Percentiles rank a stretch among this genome's conserved stretches.
These are phyloP conservation scores for Vannuccia rotundouncinata DNA, from an alignment of 2,888 invertebrate species.

Conservation along the genomic window DNA sequence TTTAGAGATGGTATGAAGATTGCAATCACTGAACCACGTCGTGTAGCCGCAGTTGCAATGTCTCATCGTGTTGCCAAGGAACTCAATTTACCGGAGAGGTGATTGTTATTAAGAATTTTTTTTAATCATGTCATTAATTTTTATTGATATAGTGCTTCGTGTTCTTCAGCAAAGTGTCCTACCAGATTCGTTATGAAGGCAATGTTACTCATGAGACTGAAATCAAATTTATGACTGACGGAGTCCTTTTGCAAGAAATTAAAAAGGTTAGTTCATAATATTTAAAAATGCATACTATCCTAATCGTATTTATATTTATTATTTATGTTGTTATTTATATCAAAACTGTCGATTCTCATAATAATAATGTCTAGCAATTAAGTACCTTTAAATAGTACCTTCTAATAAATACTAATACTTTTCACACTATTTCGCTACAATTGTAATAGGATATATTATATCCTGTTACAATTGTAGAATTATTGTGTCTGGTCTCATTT, in stretches of 20 bases:
- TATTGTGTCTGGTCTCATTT: too few relatives aligned
- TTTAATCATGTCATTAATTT: background rate
- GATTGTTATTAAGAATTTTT: constrained; percentile 33
- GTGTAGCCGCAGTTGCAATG: constrained; percentile 96
- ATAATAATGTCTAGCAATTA: too few relatives aligned
- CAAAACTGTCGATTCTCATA: too few relatives aligned
- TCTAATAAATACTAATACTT: too few relatives aligned
- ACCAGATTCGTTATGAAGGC: constrained; percentile 82
- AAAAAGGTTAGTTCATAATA: constrained; percentile 64
- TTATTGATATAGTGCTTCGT: background rate
- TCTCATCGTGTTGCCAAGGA: constrained; percentile 81
- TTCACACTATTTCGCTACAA: too few relatives aligned
- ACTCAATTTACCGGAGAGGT: constrained; percentile 65
- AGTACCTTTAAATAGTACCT: too few relatives aligned
- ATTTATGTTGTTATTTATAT: too few relatives aligned
- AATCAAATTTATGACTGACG: constrained; percentile 97
- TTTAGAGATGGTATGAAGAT: constrained; percentile 66
- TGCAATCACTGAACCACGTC: constrained; percentile 88
- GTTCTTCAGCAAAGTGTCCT: constrained; percentile 50
- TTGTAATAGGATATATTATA: too few relatives aligned
- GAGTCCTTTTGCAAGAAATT: constrained; percentile 85
- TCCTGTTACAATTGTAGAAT: too few relatives aligned
- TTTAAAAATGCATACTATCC: too few relatives aligned
- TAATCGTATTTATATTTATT: too few relatives aligned
- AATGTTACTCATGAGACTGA: constrained; percentile 77